phyloP scores from a whole-genome alignment of 2,113 vertebrate genomes.

The Oreochromis niloticus region DNA sequence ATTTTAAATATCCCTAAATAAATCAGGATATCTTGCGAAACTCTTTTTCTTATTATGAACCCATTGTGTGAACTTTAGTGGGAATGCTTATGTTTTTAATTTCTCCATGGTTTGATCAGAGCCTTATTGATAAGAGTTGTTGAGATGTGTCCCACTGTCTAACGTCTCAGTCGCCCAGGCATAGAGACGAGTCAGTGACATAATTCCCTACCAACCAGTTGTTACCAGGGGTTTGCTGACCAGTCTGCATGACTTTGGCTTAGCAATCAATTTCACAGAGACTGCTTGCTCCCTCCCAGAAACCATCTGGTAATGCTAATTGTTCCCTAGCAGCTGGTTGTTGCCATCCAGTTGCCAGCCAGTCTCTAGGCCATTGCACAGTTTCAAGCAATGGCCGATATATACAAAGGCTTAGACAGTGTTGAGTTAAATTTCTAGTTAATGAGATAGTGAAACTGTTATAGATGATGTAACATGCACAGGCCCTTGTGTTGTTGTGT shows the following conservation, averaged over 20 bases:
- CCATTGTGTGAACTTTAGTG: neutral
- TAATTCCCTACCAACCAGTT: neutral
- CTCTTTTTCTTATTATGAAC: neutral
- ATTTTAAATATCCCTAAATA: conserved; percentile 15
- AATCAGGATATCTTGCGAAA: neutral
- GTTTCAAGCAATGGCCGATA: rapidly evolving
- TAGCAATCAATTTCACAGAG: neutral
- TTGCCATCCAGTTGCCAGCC: neutral
- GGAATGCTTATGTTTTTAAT: neutral
- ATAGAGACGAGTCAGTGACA: neutral
- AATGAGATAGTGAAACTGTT: neutral
- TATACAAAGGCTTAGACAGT: neutral
- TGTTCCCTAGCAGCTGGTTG: neutral
- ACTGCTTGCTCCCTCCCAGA: neutral
- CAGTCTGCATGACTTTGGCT: neutral
- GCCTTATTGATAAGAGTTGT: neutral
- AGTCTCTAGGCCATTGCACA: neutral
- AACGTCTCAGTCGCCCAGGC: neutral
- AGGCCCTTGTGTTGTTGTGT: neutral
- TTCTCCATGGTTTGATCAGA: neutral
- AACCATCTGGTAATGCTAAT: neutral
- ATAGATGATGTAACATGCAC: neutral
- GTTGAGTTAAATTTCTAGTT: neutral
- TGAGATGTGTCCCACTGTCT: neutral
- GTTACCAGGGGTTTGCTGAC: neutral